Conservation (phyloP, 1,140 invertebrate species). For the Rhizoglyphus robini region DNA sequence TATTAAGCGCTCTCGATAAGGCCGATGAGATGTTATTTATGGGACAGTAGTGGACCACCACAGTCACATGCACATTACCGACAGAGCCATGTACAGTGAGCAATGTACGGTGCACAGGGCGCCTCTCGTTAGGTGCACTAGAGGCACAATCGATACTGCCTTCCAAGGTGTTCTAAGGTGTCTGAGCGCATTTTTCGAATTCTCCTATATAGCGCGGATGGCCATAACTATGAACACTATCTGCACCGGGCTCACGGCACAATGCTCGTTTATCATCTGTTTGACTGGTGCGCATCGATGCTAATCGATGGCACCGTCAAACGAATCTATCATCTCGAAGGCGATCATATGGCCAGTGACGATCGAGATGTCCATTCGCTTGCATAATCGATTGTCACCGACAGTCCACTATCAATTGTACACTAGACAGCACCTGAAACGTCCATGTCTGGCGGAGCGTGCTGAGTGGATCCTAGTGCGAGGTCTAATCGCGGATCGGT, state of each 20-base stretch:
- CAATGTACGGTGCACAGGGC: neutral
- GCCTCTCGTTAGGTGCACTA: slow-evolving; percentile 3
- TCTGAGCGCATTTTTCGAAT: neutral
- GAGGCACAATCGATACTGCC: neutral
- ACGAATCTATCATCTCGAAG: slow-evolving; percentile 2
- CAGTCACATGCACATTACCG: slow-evolving; percentile 3
- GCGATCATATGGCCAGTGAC: slow-evolving; percentile 13
- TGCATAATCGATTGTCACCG: slow-evolving; percentile 4
- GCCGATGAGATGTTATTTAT: slow-evolving; percentile 8
- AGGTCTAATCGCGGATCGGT: neutral
- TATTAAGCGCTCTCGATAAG: neutral
- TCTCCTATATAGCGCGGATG: neutral
- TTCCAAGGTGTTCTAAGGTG: slow-evolving; percentile 4
- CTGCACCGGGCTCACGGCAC: neutral
- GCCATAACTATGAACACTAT: neutral
- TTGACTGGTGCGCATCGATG: neutral
- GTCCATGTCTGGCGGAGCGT: neutral
- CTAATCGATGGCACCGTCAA: neutral
- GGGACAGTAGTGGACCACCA: slow-evolving; percentile 6
- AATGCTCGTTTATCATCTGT: slow-evolving; percentile 5
- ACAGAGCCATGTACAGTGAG: neutral
- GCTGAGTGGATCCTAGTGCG: too few species aligned
- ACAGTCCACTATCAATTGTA: neutral
- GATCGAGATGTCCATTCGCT: neutral
- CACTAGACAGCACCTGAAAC: neutral